Conservation (phyloP, 2,888 invertebrate genomes). For the Cantharis flavilabris region DNA sequence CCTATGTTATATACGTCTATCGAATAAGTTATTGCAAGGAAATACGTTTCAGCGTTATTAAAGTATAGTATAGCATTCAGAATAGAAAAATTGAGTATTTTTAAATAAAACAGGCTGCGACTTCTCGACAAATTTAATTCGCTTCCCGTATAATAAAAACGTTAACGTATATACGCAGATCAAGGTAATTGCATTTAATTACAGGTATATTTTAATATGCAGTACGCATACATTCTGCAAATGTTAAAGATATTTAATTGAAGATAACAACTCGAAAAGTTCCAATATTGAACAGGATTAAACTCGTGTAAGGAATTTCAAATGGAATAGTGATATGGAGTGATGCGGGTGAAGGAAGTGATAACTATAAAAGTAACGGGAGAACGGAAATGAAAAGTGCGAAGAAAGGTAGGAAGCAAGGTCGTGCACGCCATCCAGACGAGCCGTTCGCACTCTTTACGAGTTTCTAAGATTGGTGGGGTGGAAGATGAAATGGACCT, state of each 20-base stretch:
- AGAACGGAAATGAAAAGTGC: conserved; percentile 53
- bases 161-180: not conserved
- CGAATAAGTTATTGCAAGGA: not conserved
- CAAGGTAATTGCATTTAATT: not conserved
- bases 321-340: conserved; percentile 37
- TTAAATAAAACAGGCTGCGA: not conserved
- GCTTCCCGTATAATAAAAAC: not conserved
- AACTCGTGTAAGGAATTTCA: conserved; percentile 44
- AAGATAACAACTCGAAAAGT: conserved; percentile 20
- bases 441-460: conserved; percentile 46
- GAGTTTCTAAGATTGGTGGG: conserved; percentile 40
- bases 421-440: conserved; percentile 53
- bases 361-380: conserved; percentile 54
- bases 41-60: not conserved
- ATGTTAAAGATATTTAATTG: conserved; percentile 22
- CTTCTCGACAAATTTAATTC: not conserved
- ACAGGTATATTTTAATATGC: not conserved
- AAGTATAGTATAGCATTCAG: not conserved
- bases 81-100: not conserved
- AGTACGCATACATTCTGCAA: not conserved
- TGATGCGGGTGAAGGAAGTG: conserved; percentile 47
- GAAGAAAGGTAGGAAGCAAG: conserved; percentile 52
- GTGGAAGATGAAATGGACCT: conserved; percentile 40
- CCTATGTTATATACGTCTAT: not conserved
- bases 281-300: conserved; percentile 39